Base-by-base conservation (phyloP, 2,888 invertebrate species). In the Diadegma fenestrale region DNA sequence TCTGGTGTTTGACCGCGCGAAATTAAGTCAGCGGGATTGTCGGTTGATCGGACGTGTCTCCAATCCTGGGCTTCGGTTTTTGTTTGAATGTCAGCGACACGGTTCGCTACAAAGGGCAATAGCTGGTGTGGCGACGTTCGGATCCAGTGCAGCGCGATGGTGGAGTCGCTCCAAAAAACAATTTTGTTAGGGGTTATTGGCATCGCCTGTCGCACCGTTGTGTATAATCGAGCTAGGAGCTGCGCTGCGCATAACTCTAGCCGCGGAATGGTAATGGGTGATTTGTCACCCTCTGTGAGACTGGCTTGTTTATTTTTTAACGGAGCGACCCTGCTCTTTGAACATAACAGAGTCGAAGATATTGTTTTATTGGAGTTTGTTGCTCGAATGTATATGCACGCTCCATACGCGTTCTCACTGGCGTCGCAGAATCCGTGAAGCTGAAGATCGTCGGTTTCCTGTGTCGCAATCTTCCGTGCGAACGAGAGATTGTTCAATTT, bases 391-490 rank as follows among this genome's bases (percentile, higher is more conserved):
- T n/a, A n/a, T n/a, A n/a, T n/a, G n/a, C n/a, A n/a, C n/a, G n/a
- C n/a, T n/a, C n/a, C n/a, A n/a, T n/a, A n/a, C n/a, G n/a, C n/a
- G n/a, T n/a, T n/a, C n/a, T n/a, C n/a, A n/a, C n/a, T n/a, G n/a
- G n/a, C n/a, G n/a, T n/a, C 64, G n/a, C 48, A 64, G 41, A 91
- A 91, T 0, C 87, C 89, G 48, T 79, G 85, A 19, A 85, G n/a
- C 37, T 85, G 78, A 2, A 82, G 19, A 7, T 76, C 48, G 5
- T 10, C n/a, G 2, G 82, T 12, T 5, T 78, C 37, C 1, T 30
- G 0, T n/a, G 76, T n/a, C 33, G 51, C 33, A 12, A 77, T 14
- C 10, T 26, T 58, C 0, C 77, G 30, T 0, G 0, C 26, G 51
- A 86, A 78, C 7, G 51, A 43, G 5, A 77, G 22, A 7, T 71